phyloP scores from a whole-genome alignment of 2,888 invertebrate genomes.

The Rosalia funebris region DNA sequence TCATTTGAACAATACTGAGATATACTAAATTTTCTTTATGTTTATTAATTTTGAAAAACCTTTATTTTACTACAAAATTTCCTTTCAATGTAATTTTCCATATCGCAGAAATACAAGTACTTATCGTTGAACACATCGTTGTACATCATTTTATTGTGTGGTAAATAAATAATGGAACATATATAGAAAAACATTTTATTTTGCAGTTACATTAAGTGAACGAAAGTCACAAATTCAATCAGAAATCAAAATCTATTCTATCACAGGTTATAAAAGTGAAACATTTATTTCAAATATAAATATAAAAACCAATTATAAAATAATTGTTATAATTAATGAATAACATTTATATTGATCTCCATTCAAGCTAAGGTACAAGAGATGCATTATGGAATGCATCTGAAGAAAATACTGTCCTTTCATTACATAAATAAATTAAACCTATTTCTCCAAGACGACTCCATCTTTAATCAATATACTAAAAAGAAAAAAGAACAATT shows the following conservation, averaged over 20 bases:
- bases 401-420: constrained; percentile 24
- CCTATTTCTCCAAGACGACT: neutral
- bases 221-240: no score
- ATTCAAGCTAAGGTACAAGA: constrained; percentile 2
- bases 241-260: constrained; percentile 36
- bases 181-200: neutral
- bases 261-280: constrained; percentile 19
- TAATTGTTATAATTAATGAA: no score
- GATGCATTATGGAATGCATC: constrained; percentile 24
- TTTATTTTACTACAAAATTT: no score
- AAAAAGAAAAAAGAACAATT: constrained; percentile 4
- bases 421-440: constrained; percentile 9
- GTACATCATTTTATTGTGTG: no score
- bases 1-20: no score
- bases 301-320: constrained; percentile 41
- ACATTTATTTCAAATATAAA: neutral
- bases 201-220: neutral
- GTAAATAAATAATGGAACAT: no score
- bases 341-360: neutral
- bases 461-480: constrained; percentile 10
- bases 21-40: no score
- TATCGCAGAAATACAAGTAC: no score
- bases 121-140: no score
- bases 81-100: no score
- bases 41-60: no score